Percentiles rank a stretch among this genome's conserved stretches.
Conservation (phyloP, 2,797 vertebrate species). For the Centroberyx gerrardi region DNA sequence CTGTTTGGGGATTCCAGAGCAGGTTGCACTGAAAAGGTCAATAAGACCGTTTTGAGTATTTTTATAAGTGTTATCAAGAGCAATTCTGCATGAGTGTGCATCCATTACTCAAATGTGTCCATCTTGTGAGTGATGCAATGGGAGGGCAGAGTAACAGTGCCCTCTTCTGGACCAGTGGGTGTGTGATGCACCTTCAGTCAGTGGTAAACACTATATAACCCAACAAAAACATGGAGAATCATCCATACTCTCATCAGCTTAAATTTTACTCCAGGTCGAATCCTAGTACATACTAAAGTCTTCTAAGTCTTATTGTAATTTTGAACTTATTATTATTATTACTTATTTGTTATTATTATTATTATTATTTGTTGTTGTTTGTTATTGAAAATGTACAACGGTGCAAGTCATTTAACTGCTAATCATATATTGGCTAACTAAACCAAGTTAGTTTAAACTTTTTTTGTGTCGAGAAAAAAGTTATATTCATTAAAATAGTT, state of each 20-base stretch:
- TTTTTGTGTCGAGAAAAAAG: too few relatives aligned
- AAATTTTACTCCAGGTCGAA: too few relatives aligned
- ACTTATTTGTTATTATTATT: too few relatives aligned
- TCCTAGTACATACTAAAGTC: too few relatives aligned
- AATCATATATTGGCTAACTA: neutral
- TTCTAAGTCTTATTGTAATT: too few relatives aligned
- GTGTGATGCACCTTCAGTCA: neutral
- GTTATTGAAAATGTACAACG: too few relatives aligned
- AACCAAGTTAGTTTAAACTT: neutral
- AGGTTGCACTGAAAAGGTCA: constrained; percentile 20
- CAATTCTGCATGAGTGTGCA: neutral
- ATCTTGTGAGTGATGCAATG: neutral
- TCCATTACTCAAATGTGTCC: constrained; percentile 6
- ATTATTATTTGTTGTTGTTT: too few relatives aligned
- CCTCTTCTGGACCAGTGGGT: constrained; percentile 65
- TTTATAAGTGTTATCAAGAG: constrained; percentile 10
- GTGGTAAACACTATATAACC: neutral
- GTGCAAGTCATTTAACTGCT: too few relatives aligned
- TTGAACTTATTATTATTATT: too few relatives aligned
- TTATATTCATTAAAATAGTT: too few relatives aligned
- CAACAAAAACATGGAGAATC: neutral
- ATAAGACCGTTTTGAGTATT: neutral
- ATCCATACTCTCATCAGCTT: too few relatives aligned
- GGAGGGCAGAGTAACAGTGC: constrained; percentile 38
- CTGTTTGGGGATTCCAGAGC: constrained; percentile 29